Base-by-base conservation (phyloP, 1,140 invertebrate genomes). In the Rhagoletis zephyria region DNA sequence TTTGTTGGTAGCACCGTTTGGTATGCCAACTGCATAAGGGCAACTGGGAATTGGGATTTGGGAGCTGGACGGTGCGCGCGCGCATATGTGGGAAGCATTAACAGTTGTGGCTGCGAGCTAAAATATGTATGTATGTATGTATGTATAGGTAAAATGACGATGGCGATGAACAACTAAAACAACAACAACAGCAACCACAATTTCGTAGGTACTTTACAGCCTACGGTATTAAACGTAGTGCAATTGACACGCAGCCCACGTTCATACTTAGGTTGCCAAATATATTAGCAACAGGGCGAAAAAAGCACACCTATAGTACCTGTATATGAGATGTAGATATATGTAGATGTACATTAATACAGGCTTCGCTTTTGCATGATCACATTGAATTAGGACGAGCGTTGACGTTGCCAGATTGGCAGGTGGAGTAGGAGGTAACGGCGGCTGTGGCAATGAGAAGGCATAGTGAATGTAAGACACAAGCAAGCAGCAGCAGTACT, bases 331-430 rank as follows among this genome's bases (percentile, higher is more conserved):
- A n/a, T n/a, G 51, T 56, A 56, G 5, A 10, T 56, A 56, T 2
- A 0, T n/a, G n/a, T 56, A 2, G 51, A 5, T 63, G 61, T 63
- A 6, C 9, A n/a, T n/a, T 16, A 12, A 63, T 14, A 30, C 61
- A 63, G 1, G 61, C 61, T 63, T 7, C 12, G 12, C n/a, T 16
- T 63, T 16, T 85, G 56, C 85, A 85, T 85, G 85, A 85, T 85
- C 85, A 48, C 85, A 61, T 61, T 63, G 85, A 85, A 85, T 85
- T 85, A 85, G 85, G 60, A 19, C 45, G 85, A 85, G 63, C 85
- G 85, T 60, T 14, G 51, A 48, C 42, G 70, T 2, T 81, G 51
- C 3, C 14, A 3, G 48, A 14, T 4, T 4, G n/a, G n/a, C n/a
- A 63, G 16, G n/a, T 0, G 45, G 48, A 12, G 74, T 51, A 5